A percentile compares a stretch with the other conserved stretches of the same genome.
phyloP scores from a whole-genome alignment of 2,113 vertebrate species.

The Dipodomys stephensi region DNA sequence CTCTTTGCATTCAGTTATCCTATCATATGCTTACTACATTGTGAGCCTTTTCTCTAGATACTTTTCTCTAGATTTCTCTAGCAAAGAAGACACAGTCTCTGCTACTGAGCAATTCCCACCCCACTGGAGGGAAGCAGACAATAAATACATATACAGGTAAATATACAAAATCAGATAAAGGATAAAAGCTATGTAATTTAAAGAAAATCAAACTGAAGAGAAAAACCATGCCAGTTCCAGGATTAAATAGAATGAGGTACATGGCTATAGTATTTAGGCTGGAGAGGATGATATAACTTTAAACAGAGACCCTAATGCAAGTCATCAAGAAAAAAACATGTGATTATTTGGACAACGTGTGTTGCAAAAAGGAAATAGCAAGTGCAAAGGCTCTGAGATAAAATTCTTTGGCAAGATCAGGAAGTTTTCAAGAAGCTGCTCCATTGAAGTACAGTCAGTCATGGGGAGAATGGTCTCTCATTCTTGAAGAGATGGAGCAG shows the following conservation, averaged over 20 bases:
- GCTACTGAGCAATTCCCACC: background rate
- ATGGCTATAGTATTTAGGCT: background rate
- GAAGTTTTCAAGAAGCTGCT: background rate
- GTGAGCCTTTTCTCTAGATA: background rate
- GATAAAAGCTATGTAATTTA: background rate
- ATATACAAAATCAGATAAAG: background rate
- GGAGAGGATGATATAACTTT: background rate
- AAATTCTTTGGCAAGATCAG: background rate
- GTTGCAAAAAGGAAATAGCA: background rate
- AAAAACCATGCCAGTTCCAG: background rate
- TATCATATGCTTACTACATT: background rate
- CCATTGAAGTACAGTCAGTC: background rate
- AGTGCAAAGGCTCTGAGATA: background rate
- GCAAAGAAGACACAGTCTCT: background rate
- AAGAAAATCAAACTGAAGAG: background rate
- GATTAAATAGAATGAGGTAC: background rate
- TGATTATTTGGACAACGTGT: background rate
- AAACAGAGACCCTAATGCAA: background rate
- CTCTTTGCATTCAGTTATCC: background rate
- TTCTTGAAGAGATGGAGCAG: fast-evolving
- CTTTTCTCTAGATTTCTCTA: background rate
- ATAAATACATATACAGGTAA: background rate
- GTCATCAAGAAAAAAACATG: background rate
- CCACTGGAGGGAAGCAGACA: background rate
- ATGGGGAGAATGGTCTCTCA: background rate